Evolutionary conservation across 2,888 invertebrate genomes (phyloP), one percentile per base, ranked within the genome.

Genomic region (Eupithecia subfuscata): DNA sequence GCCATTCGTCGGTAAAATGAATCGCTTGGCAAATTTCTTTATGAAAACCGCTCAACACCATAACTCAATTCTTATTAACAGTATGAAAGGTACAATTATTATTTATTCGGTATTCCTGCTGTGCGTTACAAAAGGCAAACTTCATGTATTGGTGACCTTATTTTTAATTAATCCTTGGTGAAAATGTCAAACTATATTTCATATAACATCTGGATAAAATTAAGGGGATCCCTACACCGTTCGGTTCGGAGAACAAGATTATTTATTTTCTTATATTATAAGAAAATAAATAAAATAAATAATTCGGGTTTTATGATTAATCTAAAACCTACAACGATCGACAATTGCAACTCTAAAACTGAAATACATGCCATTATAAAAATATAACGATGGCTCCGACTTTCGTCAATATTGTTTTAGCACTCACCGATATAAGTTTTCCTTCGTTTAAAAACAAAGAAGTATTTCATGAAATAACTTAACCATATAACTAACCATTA

Each of bases 151-250:
- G 79, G 79, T 80, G 84, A 81, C 85, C 84, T 86, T 84, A 84
- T 82, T 84, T 82, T 85, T 84, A 86, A 86, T 86, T 85, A 84
- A 82, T 82, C 78, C 70, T 71, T 71, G 67, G 70, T 79, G 76
- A 76, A 86, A 86, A 86, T 84, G 86, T 83, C 86, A 84, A 73
- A 73, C 83, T 74, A 84, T 86, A 85, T 81, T 84, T 86, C 81
- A 85, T 84, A 82, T 82, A 82, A 85, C 82, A 82, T 82, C 80
- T 80, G 78, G 71, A 78, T 73, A 79, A 74, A 78, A 78, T 80
- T 81, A 83, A 82, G 77, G 79, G 78, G 34, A 9, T 25, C 25
- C 5, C 56, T 25, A 14, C 60, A 60, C 60, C 12, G 3, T 6
- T 25, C 25, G 60, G 14, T 60, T 14, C 14, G 60, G 25, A 25